Conservation (phyloP, 2,797 vertebrate species). For the Bovichtus diacanthus region DNA sequence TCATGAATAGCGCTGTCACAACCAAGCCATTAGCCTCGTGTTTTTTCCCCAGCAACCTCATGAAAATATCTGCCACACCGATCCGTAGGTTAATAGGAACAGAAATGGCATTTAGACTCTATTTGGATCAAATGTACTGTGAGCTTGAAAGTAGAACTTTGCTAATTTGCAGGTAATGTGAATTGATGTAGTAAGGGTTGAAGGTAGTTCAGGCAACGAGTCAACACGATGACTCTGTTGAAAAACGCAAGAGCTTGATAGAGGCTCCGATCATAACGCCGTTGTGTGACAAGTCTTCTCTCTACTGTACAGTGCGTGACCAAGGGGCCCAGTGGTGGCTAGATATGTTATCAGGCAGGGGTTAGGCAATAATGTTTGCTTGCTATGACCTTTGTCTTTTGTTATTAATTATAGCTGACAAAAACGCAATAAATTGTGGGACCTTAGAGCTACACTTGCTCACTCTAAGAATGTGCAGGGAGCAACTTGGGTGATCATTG, state of each 20-base stretch:
- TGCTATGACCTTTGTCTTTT: constrained; percentile 79
- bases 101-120: constrained; percentile 99
- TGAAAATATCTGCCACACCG: constrained; percentile 99
- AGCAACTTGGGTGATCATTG: constrained; percentile 31
- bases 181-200: constrained; percentile 99
- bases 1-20: constrained; percentile 99
- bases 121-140: constrained; percentile 99
- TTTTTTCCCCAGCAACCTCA: constrained; percentile 96
- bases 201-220: constrained; percentile 89
- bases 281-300: constrained; percentile 55
- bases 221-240: constrained; percentile 54
- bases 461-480: constrained; percentile 30
- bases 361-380: constrained; percentile 78
- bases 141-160: constrained; percentile 98
- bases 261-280: constrained; percentile 40
- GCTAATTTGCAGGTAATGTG: constrained; percentile 99
- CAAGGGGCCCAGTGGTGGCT: constrained; percentile 55
- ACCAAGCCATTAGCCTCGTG: constrained; percentile 97
- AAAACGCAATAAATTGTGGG: constrained; percentile 73
- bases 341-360: constrained; percentile 74
- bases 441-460: constrained; percentile 51
- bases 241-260: constrained; percentile 33
- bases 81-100: constrained; percentile 99
- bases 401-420: constrained; percentile 81
- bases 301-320: constrained; percentile 23